A percentile compares a stretch with the other conserved stretches of the same genome.
These are phyloP conservation scores for Eretmocerus hayati DNA, from an alignment of 2,888 invertebrate genomes.

Conservation along the genomic window DNA sequence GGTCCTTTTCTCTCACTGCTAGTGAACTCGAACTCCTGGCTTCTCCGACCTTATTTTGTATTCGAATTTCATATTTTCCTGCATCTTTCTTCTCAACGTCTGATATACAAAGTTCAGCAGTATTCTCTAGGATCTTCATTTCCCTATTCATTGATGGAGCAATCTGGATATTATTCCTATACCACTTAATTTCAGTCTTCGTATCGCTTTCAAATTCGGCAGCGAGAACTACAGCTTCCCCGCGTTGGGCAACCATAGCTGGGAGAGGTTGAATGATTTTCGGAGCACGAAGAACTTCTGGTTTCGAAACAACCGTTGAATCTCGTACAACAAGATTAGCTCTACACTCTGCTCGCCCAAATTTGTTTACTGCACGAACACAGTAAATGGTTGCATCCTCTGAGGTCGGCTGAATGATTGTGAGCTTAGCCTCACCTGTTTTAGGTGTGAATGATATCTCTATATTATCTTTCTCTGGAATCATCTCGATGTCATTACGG, in stretches of 20 bases:
- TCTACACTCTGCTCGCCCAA: conserved; percentile 66
- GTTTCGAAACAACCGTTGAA: conserved; percentile 48
- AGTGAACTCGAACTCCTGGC: conserved; percentile 77
- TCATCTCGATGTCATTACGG: conserved; percentile 56
- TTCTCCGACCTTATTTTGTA: conserved; percentile 70
- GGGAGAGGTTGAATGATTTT: conserved; percentile 72
- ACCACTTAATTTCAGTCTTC: conserved; percentile 74
- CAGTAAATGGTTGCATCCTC: conserved; percentile 65
- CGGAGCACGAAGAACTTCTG: conserved; percentile 58
- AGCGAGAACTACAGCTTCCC: conserved; percentile 61
- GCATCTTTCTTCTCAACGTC: conserved; percentile 67
- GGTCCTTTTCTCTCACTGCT: conserved; percentile 60
- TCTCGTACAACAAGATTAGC: conserved; percentile 62
- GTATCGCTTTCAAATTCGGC: conserved; percentile 68
- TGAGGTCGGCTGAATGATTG: conserved; percentile 57
- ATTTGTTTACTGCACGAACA: conserved; percentile 65
- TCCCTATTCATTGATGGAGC: conserved; percentile 56
- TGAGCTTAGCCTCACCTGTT: conserved; percentile 59
- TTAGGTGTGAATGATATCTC: conserved; percentile 55
- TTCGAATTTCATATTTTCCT: conserved; percentile 83
- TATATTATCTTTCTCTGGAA: conserved; percentile 50
- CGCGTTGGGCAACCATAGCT: conserved; percentile 65
- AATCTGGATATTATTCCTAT: conserved; percentile 73
- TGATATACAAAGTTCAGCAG: conserved; percentile 59
- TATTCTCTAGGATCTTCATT: conserved; percentile 56